Conservation (phyloP, 2,888 invertebrate genomes). For the Pammene fasciana region DNA sequence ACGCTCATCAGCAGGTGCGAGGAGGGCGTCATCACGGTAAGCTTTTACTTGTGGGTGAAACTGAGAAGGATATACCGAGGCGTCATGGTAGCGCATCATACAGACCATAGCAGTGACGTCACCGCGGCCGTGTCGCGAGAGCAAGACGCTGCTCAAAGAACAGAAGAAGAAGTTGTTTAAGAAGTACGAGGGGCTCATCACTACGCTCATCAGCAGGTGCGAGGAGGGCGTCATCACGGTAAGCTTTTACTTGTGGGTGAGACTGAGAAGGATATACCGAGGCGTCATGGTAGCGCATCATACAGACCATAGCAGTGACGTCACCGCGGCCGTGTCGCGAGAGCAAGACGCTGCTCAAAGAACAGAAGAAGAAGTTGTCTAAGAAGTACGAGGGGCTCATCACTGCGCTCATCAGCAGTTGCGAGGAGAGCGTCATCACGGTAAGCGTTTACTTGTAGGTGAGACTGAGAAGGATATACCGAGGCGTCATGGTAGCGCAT, state of each 20-base stretch:
- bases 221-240: conserved; percentile 72
- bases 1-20: conserved; percentile 79
- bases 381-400: conserved; percentile 81
- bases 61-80: conserved; percentile 51
- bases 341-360: conserved; percentile 63
- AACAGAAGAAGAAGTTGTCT: conserved; percentile 78
- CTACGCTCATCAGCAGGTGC: conserved; percentile 77
- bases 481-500: conserved; percentile 72
- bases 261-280: conserved; percentile 48
- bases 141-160: conserved; percentile 65
- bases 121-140: conserved; percentile 60
- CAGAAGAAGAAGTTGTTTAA: conserved; percentile 79
- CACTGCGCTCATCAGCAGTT: conserved; percentile 76
- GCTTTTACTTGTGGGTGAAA: conserved; percentile 22
- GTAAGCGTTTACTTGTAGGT: conserved; percentile 50
- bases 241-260: conserved; percentile 33
- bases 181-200: conserved; percentile 80
- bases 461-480: not conserved
- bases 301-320: conserved; percentile 61
- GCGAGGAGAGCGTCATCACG: conserved; percentile 69
- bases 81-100: conserved; percentile 67
- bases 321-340: conserved; percentile 63
- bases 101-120: conserved; percentile 62
- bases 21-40: conserved; percentile 67
- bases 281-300: conserved; percentile 67